Conservation (phyloP, 2,797 vertebrate species). For the Denticeps clupeoides region DNA sequence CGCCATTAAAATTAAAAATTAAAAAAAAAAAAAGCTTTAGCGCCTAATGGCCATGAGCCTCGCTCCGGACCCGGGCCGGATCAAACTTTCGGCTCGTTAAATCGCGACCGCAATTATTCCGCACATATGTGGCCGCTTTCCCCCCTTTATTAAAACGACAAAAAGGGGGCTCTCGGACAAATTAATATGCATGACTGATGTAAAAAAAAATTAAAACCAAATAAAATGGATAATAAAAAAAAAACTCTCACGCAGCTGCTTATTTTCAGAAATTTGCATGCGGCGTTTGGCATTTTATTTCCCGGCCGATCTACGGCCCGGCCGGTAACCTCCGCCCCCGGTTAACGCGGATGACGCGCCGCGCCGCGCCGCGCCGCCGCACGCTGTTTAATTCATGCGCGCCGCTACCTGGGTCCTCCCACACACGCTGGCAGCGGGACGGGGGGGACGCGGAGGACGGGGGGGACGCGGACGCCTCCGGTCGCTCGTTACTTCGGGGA, state of each 20-base stretch:
- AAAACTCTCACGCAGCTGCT: slow-evolving; percentile 35
- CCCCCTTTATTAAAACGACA: slow-evolving; percentile 40
- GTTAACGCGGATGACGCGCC: too few species aligned
- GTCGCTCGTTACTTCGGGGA: slow-evolving; percentile 12
- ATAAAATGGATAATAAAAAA: too few species aligned
- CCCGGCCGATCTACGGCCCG: too few species aligned
- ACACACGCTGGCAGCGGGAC: slow-evolving; percentile 2
- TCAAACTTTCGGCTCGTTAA: too few species aligned
- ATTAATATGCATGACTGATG: slow-evolving; percentile 49
- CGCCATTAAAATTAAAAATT: slow-evolving; percentile 59
- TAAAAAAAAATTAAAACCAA: slow-evolving; percentile 27
- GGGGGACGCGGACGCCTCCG: neutral
- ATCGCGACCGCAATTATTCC: slow-evolving; percentile 53
- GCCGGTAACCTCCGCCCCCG: too few species aligned
- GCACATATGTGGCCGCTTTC: slow-evolving; percentile 49
- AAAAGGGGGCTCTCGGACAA: slow-evolving; percentile 45
- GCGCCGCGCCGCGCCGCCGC: too few species aligned
- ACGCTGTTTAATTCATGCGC: slow-evolving; percentile 75
- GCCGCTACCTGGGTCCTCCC: slow-evolving; percentile 65
- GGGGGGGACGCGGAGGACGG: neutral
- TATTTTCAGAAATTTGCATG: slow-evolving; percentile 42
- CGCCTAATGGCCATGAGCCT: too few species aligned
- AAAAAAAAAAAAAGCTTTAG: too few species aligned
- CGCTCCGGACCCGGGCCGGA: too few species aligned
- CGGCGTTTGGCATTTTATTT: too few species aligned